Base-by-base conservation (phyloP, 2,888 invertebrate species). In the Oeneis ivallda region DNA sequence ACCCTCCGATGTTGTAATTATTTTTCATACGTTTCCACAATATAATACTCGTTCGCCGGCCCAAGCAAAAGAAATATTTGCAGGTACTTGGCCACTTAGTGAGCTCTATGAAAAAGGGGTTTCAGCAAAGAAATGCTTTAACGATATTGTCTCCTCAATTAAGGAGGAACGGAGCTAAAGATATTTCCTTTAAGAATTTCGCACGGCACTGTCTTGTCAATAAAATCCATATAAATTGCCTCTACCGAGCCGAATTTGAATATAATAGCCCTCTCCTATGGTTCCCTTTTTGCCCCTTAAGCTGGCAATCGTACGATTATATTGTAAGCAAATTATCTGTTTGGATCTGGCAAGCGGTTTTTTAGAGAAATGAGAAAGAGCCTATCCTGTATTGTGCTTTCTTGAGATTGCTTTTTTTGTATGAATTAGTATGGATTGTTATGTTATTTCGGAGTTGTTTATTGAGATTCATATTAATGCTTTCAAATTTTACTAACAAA, bases 311-410 rank as follows among this genome's bases (percentile, higher is more conserved):
- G 88, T 87, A 80, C 86, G 89, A 92, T 92, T 92, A 92, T 92
- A 92, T 92, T 92, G 91, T 92, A 92, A 92, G 91, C 91, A 92
- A 92, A 91, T 92, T 92, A 90, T 92, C 91, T 89, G 82, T 76
- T 81, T 72, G 82, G 83, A 90, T 90, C 90, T 89, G 85, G 86
- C 83, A 80, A 81, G 78, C 74, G 80, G 64, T 69, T 68, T 71
- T 75, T 68, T 58, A 37, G 37, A 54, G 56, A 56, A 56, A 56
- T 56, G 65, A 69, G 65, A 65, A 45, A 52, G 50, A 54, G 10
- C 37, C 71, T 72, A 69, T 15, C 26, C 71, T 72, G 69, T 58
- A 65, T 69, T 72, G 77, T 76, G 74, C 73, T 76, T 19, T 79
- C 78, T 79, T 79, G 79, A 80, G 76, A 79, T 81, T 79, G 73